Conservation (phyloP, 1,140 invertebrate genomes). For the Tetramorium alpestre region DNA sequence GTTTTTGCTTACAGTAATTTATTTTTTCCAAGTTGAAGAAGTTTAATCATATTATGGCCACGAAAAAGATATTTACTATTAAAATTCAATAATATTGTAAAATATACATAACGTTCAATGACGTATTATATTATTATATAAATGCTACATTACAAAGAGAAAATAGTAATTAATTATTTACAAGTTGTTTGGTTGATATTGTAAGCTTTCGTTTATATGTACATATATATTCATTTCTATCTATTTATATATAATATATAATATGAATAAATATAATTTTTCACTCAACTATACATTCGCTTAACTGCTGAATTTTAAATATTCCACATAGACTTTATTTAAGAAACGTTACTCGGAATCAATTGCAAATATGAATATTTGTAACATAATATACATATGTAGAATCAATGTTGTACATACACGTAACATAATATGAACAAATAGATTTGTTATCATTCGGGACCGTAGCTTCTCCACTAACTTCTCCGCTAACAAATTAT, state of each 20-base stretch:
- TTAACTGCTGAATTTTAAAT: neutral
- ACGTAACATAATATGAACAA: neutral
- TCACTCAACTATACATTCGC: neutral
- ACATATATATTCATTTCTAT: too few relatives aligned
- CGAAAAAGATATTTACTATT: neutral
- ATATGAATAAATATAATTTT: too few relatives aligned
- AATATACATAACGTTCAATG: too few relatives aligned
- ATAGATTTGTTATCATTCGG: conserved; percentile 14
- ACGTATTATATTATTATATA: too few relatives aligned
- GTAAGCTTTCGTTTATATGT: too few relatives aligned
- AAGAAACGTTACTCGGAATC: neutral
- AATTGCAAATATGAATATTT: neutral
- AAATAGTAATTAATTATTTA: too few relatives aligned
- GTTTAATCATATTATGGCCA: neutral
- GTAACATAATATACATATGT: neutral
- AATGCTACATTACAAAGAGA: too few relatives aligned
- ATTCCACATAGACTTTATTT: neutral
- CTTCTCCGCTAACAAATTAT: neutral
- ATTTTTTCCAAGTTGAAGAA: neutral
- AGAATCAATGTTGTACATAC: neutral
- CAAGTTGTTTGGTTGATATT: too few relatives aligned
- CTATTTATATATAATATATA: too few relatives aligned
- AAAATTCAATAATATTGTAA: too few relatives aligned
- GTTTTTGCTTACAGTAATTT: neutral
- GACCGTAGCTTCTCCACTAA: neutral